phyloP scores from a whole-genome alignment of 2,797 vertebrate species.

The Pteronotus mesoamericanus region DNA sequence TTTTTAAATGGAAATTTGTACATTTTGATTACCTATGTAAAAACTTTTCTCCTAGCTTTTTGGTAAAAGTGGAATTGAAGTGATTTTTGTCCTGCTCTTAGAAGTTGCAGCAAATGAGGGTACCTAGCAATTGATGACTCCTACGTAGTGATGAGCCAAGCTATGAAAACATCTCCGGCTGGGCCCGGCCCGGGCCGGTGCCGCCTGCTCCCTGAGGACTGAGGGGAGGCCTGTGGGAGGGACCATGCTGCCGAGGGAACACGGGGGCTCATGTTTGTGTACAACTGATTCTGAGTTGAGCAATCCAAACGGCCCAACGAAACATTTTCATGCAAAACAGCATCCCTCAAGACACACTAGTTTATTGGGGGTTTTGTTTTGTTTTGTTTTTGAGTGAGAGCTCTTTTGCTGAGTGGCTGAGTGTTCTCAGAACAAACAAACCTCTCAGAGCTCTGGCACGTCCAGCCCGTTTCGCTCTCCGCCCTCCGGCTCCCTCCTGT shows the following conservation, averaged over 20 bases:
- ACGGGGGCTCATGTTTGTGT: background rate
- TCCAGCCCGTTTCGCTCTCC: background rate
- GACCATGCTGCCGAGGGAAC: background rate
- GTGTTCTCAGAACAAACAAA: background rate
- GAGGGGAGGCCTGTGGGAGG: background rate
- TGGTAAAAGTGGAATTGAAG: background rate
- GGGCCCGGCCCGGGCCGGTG: background rate
- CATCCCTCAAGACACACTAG: background rate
- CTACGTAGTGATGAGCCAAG: fast-evolving
- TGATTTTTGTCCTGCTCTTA: background rate
- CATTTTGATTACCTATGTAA: background rate
- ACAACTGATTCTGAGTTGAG: background rate
- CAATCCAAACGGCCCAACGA: background rate
- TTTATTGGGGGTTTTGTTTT: background rate
- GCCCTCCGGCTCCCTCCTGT: background rate
- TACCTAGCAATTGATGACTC: background rate
- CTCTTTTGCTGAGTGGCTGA: background rate
- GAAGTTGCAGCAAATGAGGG: background rate
- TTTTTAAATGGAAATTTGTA: background rate
- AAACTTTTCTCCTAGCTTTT: background rate
- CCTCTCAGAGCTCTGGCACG: background rate
- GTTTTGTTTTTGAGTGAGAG: background rate
- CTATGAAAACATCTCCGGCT: background rate
- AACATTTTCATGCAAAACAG: slow-evolving; percentile 41
- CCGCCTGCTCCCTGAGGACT: background rate